Percentiles rank a stretch among this genome's conserved stretches.
phyloP scores from a whole-genome alignment of 2,888 invertebrate genomes.

The Diachrysia chrysitis region DNA sequence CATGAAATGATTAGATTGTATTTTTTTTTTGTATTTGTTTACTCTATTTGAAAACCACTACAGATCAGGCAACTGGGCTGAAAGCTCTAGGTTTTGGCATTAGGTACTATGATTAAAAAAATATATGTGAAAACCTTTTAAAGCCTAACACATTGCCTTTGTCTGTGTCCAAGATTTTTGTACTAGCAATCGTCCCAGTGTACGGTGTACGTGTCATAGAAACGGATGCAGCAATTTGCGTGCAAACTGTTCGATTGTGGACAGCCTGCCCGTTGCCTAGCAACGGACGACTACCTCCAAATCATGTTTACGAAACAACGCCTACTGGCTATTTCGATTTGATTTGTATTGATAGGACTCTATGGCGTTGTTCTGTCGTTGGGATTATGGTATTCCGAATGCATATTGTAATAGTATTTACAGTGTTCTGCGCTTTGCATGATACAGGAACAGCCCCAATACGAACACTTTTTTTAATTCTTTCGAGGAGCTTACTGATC shows the following conservation, averaged over 20 bases:
- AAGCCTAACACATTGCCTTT: not conserved
- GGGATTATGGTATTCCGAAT: constrained; percentile 15
- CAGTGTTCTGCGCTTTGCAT: not conserved
- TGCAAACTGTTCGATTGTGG: constrained; percentile 58
- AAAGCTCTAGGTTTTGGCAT: no score
- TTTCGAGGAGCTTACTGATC: no score
- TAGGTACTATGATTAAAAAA: no score
- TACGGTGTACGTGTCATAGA: constrained; percentile 44
- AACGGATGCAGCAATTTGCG: constrained; percentile 62
- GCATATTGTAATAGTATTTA: not conserved
- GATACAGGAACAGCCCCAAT: no score
- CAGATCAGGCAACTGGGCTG: no score
- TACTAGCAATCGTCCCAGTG: constrained; percentile 31
- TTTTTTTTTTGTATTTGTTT: no score
- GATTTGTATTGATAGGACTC: constrained; percentile 43
- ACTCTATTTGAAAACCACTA: no score
- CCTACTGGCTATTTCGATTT: constrained; percentile 30
- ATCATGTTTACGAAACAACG: constrained; percentile 48
- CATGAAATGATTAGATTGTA: no score
- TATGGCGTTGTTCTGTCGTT: constrained; percentile 25
- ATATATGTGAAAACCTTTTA: not conserved
- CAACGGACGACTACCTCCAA: constrained; percentile 51
- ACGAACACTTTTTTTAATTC: no score
- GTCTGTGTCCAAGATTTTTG: constrained; percentile 8
- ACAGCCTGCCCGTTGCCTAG: constrained; percentile 53